Percentiles rank a stretch among this genome's conserved stretches.
Conservation (phyloP, 2,888 invertebrate genomes). For the Nomada lathburiana region DNA sequence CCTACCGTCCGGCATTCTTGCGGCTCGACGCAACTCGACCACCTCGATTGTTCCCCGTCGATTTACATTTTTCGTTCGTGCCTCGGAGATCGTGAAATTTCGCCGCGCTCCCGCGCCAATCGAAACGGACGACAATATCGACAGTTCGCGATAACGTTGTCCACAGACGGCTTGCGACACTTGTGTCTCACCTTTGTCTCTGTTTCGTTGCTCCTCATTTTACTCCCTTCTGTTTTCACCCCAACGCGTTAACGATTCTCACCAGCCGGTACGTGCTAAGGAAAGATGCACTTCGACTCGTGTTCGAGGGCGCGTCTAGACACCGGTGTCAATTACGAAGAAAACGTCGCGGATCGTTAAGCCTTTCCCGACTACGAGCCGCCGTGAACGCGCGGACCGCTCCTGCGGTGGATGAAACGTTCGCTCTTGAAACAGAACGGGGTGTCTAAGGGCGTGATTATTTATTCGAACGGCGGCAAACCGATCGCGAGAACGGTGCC, state of each 20-base stretch:
- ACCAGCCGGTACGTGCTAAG: slow-evolving; percentile 1
- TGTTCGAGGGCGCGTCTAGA: no score
- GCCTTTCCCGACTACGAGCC: background rate
- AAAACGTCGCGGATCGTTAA: background rate
- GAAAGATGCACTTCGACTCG: background rate
- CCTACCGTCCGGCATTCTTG: slow-evolving; percentile 53
- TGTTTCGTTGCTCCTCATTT: background rate
- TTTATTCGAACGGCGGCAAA: background rate
- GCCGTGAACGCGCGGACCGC: background rate
- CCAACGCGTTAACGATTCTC: background rate
- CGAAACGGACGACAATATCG: background rate
- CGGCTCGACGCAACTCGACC: slow-evolving; percentile 36
- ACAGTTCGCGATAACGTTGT: slow-evolving; percentile 27
- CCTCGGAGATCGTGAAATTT: background rate
- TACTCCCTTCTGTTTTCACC: no score
- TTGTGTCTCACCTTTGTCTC: background rate
- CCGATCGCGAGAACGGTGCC: background rate
- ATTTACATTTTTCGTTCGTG: background rate
- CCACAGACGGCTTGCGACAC: slow-evolving; percentile 25
- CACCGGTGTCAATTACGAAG: background rate
- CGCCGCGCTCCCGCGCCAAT: no score
- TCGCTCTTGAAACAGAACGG: background rate
- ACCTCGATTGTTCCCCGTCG: slow-evolving; percentile 16
- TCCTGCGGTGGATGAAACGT: background rate
- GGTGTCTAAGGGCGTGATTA: background rate